A percentile compares a stretch with the other conserved stretches of the same genome.
phyloP scores from a whole-genome alignment of 2,113 vertebrate species.

The Eclectus roratus region DNA sequence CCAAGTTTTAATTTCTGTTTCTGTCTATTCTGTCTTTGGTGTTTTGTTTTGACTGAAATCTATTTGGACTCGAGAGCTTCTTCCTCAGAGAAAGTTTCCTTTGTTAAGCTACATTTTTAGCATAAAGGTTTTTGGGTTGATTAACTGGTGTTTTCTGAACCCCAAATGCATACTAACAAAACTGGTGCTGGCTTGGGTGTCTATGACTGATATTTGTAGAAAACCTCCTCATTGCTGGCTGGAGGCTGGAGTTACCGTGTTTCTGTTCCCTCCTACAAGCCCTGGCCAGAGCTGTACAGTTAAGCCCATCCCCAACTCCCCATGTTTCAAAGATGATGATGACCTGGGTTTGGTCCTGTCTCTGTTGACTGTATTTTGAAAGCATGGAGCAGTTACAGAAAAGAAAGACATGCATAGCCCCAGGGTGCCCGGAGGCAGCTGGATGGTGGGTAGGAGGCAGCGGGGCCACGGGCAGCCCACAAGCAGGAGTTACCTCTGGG shows the following conservation, averaged over 20 bases:
- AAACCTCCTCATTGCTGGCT: not conserved
- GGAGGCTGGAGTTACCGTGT: not conserved
- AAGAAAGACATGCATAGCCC: not conserved
- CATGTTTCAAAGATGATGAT: accelerated
- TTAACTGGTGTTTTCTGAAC: not conserved
- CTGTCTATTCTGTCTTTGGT: not conserved
- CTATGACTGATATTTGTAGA: not conserved
- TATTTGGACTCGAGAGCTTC: not conserved
- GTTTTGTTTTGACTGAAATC: not conserved
- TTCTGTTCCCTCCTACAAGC: too few relatives aligned
- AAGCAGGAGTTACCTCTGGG: not conserved
- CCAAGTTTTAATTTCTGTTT: not conserved
- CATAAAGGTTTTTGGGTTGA: not conserved
- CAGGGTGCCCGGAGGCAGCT: not conserved
- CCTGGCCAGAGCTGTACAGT: not conserved
- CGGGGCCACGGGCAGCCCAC: accelerated
- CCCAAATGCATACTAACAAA: not conserved
- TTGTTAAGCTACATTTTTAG: not conserved
- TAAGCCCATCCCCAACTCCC: not conserved
- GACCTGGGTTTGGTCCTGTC: not conserved
- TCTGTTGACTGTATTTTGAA: not conserved
- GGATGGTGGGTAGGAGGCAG: not conserved
- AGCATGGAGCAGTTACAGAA: not conserved
- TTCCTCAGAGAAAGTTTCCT: not conserved
- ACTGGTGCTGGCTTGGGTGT: not conserved